A percentile compares a stretch with the other conserved stretches of the same genome.
Evolutionary conservation across 2,113 vertebrate genomes (phyloP).

Genomic region (Daphoenositta chrysoptera): DNA sequence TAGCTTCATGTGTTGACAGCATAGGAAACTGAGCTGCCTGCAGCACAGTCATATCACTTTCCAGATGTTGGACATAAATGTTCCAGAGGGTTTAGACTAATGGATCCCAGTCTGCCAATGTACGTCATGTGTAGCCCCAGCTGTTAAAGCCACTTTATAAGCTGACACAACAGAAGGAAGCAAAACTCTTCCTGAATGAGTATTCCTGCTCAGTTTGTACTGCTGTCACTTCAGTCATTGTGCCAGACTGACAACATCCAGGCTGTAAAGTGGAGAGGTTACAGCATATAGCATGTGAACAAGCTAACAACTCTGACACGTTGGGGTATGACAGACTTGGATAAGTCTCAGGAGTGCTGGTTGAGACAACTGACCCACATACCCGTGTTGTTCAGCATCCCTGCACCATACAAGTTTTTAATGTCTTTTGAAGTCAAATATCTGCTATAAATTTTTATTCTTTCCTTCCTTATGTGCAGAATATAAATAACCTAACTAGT

Average conservation of each 20-base stretch:
- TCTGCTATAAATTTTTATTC: not conserved
- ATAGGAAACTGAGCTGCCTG: not conserved
- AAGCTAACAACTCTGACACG: not conserved
- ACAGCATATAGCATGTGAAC: not conserved
- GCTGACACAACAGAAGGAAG: slow-evolving; percentile 11
- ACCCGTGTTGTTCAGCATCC: not conserved
- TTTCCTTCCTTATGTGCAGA: not conserved
- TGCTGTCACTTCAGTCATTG: not conserved
- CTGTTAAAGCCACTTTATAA: slow-evolving; percentile 37
- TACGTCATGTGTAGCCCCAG: not conserved
- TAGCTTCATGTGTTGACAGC: not conserved
- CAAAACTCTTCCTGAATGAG: not conserved
- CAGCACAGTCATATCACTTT: not conserved
- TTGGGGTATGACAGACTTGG: not conserved
- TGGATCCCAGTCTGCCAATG: not conserved
- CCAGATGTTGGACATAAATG: slow-evolving; percentile 7
- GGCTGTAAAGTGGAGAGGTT: not conserved
- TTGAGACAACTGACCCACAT: not conserved
- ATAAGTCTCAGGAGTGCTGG: not conserved
- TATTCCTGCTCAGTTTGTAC: not conserved
- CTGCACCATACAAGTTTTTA: not conserved
- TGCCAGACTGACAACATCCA: not conserved
- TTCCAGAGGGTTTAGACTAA: slow-evolving; percentile 1
- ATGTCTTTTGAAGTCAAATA: not conserved
- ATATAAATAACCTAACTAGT: not conserved